phyloP scores from a whole-genome alignment of 2,797 vertebrate species.

The Chelonia mydas region DNA sequence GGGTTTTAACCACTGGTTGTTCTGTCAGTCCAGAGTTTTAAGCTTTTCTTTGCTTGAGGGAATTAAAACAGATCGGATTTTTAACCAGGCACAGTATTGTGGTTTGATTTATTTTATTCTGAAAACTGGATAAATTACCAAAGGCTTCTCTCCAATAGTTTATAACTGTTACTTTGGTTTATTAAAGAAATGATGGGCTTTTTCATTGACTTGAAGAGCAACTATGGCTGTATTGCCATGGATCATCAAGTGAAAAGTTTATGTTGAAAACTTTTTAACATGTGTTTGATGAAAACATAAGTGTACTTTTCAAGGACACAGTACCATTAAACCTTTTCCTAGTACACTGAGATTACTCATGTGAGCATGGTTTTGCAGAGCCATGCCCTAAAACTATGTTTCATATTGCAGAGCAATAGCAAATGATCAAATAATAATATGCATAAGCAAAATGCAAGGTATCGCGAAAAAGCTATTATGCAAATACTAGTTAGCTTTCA shows the following conservation, averaged over 20 bases:
- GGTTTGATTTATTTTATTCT: neutral
- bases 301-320: fast-evolving
- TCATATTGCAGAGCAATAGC: neutral
- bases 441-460: neutral
- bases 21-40: neutral
- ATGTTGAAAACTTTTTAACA: neutral
- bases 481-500: neutral
- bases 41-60: neutral
- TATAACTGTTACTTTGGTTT: neutral
- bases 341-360: neutral
- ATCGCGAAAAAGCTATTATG: neutral
- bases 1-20: neutral
- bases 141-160: neutral
- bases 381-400: fast-evolving
- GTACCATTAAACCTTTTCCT: neutral
- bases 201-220: neutral
- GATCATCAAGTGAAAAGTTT: neutral
- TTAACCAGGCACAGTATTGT: neutral
- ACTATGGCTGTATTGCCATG: neutral
- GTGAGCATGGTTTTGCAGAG: neutral
- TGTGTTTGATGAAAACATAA: neutral
- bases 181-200: neutral
- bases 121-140: neutral
- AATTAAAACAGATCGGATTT: neutral
- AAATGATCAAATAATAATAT: neutral